Evolutionary conservation across 30 jellyfish, hydroid and myxozoan genomes (phyloP).

Genomic region (Catostylus mosaicus): DNA sequence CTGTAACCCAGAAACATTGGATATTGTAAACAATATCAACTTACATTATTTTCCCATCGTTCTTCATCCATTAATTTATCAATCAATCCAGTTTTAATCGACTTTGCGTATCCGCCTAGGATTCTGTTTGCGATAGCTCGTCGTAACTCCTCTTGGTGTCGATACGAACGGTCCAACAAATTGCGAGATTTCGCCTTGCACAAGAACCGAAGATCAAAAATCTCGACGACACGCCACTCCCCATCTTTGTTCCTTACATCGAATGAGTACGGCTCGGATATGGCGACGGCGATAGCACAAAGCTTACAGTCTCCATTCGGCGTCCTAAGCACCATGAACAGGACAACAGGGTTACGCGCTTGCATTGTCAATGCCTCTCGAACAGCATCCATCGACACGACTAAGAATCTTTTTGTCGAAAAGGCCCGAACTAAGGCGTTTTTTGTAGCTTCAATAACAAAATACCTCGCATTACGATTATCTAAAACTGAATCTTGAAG

Average conservation of each 20-base stretch:
- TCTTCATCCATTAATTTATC: slow-evolving; percentile 35
- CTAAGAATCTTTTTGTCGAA: slow-evolving; percentile 7
- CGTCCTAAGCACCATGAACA: slow-evolving; percentile 7
- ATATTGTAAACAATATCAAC: neutral
- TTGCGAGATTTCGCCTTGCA: slow-evolving; percentile 37
- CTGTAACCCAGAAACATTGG: too few relatives aligned
- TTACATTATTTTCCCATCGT: neutral
- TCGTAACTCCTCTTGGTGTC: slow-evolving; percentile 17
- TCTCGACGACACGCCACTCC: neutral
- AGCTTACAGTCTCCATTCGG: neutral
- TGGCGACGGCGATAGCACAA: slow-evolving; percentile 5
- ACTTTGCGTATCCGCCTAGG: slow-evolving; percentile 24
- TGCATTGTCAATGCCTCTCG: neutral
- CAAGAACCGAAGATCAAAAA: slow-evolving; percentile 12
- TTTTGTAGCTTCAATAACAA: neutral
- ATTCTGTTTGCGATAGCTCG: neutral
- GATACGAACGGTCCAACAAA: neutral
- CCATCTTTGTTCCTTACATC: neutral
- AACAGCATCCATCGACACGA: neutral
- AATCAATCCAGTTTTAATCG: slow-evolving; percentile 18
- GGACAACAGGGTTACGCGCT: slow-evolving; percentile 15
- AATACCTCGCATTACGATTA: slow-evolving; percentile 16
- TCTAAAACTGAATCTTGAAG: slow-evolving; percentile 16
- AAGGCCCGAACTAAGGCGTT: neutral
- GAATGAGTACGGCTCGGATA: slow-evolving; percentile 1